Base-by-base conservation (phyloP, 1,140 invertebrate species). In the Pantala flavescens region DNA sequence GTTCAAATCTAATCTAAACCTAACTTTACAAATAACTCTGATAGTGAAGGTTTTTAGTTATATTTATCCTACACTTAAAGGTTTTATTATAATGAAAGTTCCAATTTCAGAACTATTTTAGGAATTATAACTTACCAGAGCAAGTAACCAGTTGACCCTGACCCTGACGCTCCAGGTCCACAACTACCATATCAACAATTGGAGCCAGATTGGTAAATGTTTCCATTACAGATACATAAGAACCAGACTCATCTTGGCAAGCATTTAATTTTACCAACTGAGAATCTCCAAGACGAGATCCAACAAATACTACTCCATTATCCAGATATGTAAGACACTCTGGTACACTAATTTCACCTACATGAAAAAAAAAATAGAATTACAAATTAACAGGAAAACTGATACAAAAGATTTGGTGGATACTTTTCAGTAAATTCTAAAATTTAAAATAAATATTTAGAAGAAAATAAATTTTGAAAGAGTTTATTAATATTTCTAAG, bases 271-370 rank as follows among this genome's bases (percentile, higher is more conserved):
- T 95, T 0, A 99, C 90, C 3, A 99, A 84, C 77, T 99, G 97
- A 0, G 96, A 98, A 84, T 99, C 98, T 0, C 98, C 98, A 24
- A 99, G 85, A 23, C 96, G 88, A 0, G 97, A 98, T 0, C 98
- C 98, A 78, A 99, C 90, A 82, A 97, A 99, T 72, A 99, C 91
- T 24, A 99, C 97, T 70, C 96, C 96, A 85, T 99, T 99, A 81
- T 99, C 98, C 71, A 99, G 85, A 81, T 99, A 99, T n/a, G 96
- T 98, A 80, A 99, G 92, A 80, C 95, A 97, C 83, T 99, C 97
- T 3, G 98, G 96, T 77, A 98, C 98, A 19, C 95, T 96, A 49
- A 98, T 97, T 85, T 98, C 93, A 55, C 91, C 90, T 74, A 79
- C 74, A 28, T 36, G 28, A 9, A 79, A 49, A 14, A 16, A n/a